phyloP scores from a whole-genome alignment of 2,797 vertebrate species.

The Clangula hyemalis region DNA sequence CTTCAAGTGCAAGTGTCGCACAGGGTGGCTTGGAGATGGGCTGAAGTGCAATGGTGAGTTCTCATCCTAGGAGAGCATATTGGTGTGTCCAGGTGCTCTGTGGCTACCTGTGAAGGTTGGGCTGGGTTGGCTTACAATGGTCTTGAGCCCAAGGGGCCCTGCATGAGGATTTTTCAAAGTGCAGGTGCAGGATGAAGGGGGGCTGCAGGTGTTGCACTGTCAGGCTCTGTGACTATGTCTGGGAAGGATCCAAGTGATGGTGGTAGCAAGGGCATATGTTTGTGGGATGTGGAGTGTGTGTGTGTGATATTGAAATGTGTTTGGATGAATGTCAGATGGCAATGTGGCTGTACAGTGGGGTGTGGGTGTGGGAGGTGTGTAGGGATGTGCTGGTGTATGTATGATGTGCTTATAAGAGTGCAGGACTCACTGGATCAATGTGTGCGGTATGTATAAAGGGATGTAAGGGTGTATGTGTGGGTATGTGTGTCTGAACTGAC shows the following conservation, averaged over 20 bases:
- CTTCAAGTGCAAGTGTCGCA: conserved; percentile 92
- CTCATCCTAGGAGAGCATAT: fast-evolving
- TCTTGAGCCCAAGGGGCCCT: background rate
- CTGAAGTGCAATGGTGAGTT: conserved; percentile 91
- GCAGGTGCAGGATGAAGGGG: background rate
- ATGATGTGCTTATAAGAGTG: no score
- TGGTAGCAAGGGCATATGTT: background rate
- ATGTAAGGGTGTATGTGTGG: background rate
- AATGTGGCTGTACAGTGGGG: background rate
- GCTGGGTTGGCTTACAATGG: background rate
- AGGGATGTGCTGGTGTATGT: background rate
- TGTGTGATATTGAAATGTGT: background rate
- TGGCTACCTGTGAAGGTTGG: background rate
- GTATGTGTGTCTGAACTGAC: background rate
- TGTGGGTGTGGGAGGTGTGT: background rate
- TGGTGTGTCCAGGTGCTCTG: background rate
- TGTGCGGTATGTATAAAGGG: background rate
- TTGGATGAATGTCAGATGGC: background rate
- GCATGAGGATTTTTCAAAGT: background rate
- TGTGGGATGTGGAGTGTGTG: background rate
- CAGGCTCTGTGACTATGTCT: fast-evolving
- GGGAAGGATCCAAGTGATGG: background rate
- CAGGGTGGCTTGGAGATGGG: conserved; percentile 92
- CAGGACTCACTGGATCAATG: background rate
- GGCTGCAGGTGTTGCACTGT: background rate